A percentile compares a stretch with the other conserved stretches of the same genome.
phyloP scores from a whole-genome alignment of 2,113 vertebrate genomes.

The Plecotus auritus region DNA sequence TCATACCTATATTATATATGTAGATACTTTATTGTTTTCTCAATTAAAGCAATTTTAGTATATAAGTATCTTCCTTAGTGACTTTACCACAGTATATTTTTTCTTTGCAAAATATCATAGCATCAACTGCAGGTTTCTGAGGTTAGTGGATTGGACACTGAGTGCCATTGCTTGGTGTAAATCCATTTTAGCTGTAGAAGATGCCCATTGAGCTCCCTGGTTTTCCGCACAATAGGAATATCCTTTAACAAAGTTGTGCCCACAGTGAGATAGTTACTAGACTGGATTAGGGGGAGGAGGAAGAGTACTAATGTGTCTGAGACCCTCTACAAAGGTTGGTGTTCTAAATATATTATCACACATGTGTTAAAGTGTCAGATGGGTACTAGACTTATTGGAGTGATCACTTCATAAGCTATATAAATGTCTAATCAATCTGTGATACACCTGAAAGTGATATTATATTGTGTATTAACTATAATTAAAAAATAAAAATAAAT shows the following conservation, averaged over 20 bases:
- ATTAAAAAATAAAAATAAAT: too few species aligned
- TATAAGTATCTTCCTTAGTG: background rate
- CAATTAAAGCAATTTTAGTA: background rate
- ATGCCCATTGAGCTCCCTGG: background rate
- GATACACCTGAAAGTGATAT: background rate
- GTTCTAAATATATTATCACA: background rate
- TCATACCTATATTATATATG: background rate
- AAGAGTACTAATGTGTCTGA: background rate
- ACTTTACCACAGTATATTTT: background rate
- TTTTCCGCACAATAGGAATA: background rate
- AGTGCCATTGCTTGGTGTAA: background rate
- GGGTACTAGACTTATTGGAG: too few species aligned
- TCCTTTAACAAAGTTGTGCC: background rate
- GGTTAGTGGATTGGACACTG: background rate
- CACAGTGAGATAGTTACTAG: background rate
- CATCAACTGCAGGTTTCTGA: background rate
- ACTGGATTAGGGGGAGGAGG: background rate
- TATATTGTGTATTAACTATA: too few species aligned
- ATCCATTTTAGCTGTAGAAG: background rate
- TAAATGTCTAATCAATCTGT: too few species aligned
- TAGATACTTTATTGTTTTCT: conserved; percentile 10
- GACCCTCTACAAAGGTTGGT: background rate
- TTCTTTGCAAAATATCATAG: background rate
- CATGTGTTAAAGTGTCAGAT: background rate
- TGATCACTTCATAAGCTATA: too few species aligned